phyloP scores from a whole-genome alignment of 2,797 vertebrate genomes.

The Halcyon badia region DNA sequence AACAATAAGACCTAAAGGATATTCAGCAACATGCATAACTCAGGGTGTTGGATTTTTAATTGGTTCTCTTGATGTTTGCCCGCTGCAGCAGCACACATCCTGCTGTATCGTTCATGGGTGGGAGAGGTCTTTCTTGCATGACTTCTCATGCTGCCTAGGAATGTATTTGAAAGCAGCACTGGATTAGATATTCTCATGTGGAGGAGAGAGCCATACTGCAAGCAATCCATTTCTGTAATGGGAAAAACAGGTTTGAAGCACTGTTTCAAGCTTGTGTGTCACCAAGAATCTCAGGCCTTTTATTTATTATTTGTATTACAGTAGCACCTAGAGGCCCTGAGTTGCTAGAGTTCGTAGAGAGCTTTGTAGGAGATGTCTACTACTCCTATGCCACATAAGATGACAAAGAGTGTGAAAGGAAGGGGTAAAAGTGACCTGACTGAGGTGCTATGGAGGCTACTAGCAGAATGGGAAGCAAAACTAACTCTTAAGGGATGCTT shows the following conservation, averaged over 20 bases:
- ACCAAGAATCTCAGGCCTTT: not conserved
- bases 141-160: not conserved
- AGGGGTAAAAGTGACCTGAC: not conserved
- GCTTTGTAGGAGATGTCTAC: not conserved
- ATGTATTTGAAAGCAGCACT: rapidly evolving
- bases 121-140: not conserved
- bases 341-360: constrained; percentile 7
- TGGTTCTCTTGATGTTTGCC: not conserved
- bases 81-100: not conserved
- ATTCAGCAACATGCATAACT: not conserved
- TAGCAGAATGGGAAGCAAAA: not conserved
- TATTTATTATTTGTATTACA: constrained; percentile 49
- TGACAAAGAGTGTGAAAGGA: not conserved
- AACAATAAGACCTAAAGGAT: not conserved
- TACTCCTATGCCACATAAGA: not conserved
- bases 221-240: rapidly evolving
- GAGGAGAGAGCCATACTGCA: not conserved
- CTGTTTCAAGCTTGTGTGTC: not conserved
- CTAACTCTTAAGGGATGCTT: rapidly evolving
- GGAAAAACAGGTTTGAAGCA: not conserved
- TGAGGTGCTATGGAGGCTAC: not conserved
- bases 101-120: not conserved
- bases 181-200: not conserved
- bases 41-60: not conserved
- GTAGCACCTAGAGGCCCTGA: constrained; percentile 44